phyloP scores from a whole-genome alignment of 2,888 invertebrate genomes.

The Callimorpha dominula region DNA sequence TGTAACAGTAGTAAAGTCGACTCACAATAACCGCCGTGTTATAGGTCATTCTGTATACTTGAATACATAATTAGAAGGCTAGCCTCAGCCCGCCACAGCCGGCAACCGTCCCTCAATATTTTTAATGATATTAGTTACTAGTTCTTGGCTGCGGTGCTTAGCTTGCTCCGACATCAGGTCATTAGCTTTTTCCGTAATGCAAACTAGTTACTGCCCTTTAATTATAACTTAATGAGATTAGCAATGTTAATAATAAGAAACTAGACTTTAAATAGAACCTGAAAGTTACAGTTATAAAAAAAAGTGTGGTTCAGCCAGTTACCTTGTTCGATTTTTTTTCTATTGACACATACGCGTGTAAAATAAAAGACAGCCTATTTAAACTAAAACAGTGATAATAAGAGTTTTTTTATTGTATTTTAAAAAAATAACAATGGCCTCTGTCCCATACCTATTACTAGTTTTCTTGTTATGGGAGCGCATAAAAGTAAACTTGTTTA shows the following conservation, averaged over 20 bases:
- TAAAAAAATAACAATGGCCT: no score
- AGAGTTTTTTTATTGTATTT: no score
- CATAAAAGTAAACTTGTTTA: no score
- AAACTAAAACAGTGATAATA: no score
- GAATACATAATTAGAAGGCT: conserved; percentile 72
- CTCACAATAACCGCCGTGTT: conserved; percentile 74
- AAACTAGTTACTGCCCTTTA: not conserved
- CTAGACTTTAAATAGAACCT: not conserved
- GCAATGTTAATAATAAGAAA: not conserved
- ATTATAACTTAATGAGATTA: not conserved
- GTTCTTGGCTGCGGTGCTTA: not conserved
- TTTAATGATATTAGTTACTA: conserved; percentile 29
- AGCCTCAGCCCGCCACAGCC: conserved; percentile 30
- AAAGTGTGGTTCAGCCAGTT: not conserved
- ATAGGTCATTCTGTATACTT: conserved; percentile 74
- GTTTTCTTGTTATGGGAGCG: no score
- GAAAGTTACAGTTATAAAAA: not conserved
- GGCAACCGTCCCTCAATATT: conserved; percentile 27
- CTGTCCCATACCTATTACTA: no score
- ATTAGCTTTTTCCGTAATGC: conserved; percentile 4
- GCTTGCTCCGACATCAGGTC: not conserved
- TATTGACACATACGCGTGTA: not conserved
- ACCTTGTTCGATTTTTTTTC: not conserved
- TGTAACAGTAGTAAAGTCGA: conserved; percentile 76
- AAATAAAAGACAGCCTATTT: not conserved